Percentiles rank a stretch among this genome's conserved stretches.
phyloP scores from a whole-genome alignment of 2,113 vertebrate genomes.

The Odocoileus virginianus region DNA sequence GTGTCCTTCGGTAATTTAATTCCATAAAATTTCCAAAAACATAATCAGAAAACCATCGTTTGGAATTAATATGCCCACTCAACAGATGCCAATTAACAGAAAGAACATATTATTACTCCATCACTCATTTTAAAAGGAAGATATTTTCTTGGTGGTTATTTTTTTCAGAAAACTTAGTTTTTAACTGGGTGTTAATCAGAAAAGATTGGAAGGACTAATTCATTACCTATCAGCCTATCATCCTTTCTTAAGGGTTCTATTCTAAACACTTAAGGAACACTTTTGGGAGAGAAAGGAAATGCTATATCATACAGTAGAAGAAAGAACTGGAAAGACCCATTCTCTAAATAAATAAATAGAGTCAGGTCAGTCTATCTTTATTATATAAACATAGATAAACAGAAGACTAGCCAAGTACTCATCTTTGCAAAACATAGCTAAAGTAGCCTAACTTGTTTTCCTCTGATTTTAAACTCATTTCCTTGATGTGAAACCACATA shows the following conservation, averaged over 20 bases:
- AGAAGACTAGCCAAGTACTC: background rate
- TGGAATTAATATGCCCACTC: background rate
- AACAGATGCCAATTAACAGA: background rate
- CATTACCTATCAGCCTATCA: background rate
- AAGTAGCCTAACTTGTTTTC: background rate
- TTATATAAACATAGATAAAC: background rate
- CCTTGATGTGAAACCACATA: background rate
- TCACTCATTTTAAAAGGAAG: background rate
- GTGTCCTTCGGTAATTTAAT: background rate
- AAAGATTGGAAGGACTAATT: background rate
- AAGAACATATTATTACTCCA: background rate
- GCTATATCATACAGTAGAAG: background rate
- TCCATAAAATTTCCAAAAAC: background rate
- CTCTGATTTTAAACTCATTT: background rate
- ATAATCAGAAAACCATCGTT: background rate
- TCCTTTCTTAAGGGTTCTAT: background rate
- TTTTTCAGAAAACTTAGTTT: background rate
- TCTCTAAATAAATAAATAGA: background rate
- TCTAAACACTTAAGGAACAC: background rate
- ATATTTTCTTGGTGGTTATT: background rate
- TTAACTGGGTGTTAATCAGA: background rate
- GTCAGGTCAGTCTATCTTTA: background rate
- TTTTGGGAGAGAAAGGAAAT: background rate
- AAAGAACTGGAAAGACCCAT: background rate
- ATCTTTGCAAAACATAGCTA: background rate